A percentile compares a stretch with the other conserved stretches of the same genome.
Evolutionary conservation across 2,797 vertebrate genomes (phyloP).

Genomic region (Carduelis carduelis): DNA sequence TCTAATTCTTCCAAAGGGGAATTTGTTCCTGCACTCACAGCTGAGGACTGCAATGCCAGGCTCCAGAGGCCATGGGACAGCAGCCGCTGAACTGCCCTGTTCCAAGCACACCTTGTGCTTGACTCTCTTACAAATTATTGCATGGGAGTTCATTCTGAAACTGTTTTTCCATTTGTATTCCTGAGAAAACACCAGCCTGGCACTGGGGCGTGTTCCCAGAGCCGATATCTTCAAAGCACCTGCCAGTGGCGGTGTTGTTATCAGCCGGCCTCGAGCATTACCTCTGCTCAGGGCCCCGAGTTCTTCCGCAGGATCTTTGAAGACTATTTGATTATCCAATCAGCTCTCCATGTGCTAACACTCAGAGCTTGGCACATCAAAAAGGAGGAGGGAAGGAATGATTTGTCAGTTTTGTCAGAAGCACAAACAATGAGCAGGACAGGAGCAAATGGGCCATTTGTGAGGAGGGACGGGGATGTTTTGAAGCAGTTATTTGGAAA

Average conservation of each 20-base stretch:
- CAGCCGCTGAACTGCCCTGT: background rate
- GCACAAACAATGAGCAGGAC: slow-evolving; percentile 14
- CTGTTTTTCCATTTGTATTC: background rate
- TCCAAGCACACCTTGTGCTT: background rate
- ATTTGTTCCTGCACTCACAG: background rate
- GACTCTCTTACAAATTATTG: background rate
- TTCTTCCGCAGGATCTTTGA: slow-evolving; percentile 54
- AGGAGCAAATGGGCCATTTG: slow-evolving; percentile 42
- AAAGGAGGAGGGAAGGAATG: slow-evolving; percentile 17
- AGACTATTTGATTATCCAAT: slow-evolving; percentile 64
- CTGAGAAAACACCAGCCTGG: background rate
- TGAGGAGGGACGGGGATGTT: background rate
- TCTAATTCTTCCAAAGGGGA: background rate
- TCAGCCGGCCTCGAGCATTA: background rate
- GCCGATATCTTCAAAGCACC: background rate
- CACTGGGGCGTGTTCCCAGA: background rate
- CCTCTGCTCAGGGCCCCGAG: slow-evolving; percentile 29
- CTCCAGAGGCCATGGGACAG: background rate
- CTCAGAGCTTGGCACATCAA: slow-evolving; percentile 64
- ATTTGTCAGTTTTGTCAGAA: background rate
- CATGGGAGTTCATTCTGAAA: background rate
- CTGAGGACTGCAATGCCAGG: background rate
- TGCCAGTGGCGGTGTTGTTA: background rate
- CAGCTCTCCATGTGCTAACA: slow-evolving; percentile 49
- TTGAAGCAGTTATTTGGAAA: background rate